These are phyloP conservation scores for Sminthurides aquaticus DNA, from an alignment of 2,888 invertebrate species.

Conservation along the genomic window DNA sequence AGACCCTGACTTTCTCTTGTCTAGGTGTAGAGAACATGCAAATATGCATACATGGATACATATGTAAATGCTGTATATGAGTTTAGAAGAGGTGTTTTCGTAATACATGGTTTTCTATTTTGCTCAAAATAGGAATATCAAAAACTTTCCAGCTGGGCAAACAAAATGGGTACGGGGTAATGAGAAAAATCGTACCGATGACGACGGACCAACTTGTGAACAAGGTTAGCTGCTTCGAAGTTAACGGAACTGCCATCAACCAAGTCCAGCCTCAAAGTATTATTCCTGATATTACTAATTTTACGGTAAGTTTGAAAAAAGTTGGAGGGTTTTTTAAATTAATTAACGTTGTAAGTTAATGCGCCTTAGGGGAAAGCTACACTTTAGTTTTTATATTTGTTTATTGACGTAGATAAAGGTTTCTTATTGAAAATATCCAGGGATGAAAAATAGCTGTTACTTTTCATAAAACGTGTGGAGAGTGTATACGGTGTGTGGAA, in stretches of 20 bases:
- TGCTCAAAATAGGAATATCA: slow-evolving; percentile 59
- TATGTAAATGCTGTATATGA: no score
- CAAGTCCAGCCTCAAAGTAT: slow-evolving; percentile 65
- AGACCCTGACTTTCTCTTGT: no score
- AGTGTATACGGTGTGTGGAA: no score
- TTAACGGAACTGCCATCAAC: slow-evolving; percentile 63
- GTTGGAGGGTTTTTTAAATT: not conserved
- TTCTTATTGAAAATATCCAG: no score
- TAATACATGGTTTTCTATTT: not conserved
- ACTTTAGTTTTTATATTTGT: not conserved
- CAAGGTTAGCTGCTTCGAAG: slow-evolving; percentile 69
- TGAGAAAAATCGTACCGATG: slow-evolving; percentile 76
- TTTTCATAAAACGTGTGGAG: no score
- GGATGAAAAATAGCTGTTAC: no score
- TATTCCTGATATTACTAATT: slow-evolving; percentile 71
- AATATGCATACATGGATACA: no score
- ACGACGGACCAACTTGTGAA: slow-evolving; percentile 68
- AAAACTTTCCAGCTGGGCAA: slow-evolving; percentile 69
- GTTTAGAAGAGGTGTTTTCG: no score
- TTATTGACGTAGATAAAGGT: no score
- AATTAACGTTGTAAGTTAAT: no score
- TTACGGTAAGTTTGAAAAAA: slow-evolving; percentile 51
- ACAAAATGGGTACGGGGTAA: slow-evolving; percentile 59
- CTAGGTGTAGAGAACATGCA: no score
- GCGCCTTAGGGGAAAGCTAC: no score